Conservation (phyloP, 2,797 vertebrate genomes). For the Limosa lapponica region DNA sequence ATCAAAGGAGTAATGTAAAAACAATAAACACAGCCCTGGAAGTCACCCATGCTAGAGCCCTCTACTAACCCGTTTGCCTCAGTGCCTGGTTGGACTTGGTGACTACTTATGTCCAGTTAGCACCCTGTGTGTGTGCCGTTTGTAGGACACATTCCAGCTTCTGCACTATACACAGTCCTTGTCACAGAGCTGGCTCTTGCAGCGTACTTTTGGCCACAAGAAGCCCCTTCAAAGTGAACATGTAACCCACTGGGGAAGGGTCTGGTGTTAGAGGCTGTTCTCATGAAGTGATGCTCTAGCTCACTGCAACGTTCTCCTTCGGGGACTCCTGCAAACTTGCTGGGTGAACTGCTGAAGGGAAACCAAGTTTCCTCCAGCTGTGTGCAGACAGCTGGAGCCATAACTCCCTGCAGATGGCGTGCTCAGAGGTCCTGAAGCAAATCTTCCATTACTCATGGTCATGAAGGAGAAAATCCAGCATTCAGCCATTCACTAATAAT, state of each 20-base stretch:
- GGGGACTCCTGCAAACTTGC: background rate
- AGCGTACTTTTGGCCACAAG: background rate
- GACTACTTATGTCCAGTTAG: background rate
- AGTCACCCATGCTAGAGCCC: background rate
- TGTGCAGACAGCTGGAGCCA: background rate
- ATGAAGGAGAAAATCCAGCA: background rate
- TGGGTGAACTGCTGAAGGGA: background rate
- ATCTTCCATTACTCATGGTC: background rate
- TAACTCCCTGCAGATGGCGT: background rate
- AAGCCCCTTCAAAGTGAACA: background rate
- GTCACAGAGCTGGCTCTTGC: background rate
- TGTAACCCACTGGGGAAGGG: background rate
- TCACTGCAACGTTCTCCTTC: background rate
- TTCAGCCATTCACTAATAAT: background rate
- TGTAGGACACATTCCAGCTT: background rate
- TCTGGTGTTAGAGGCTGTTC: background rate
- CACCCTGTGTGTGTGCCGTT: background rate
- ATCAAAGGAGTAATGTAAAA: background rate
- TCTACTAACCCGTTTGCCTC: background rate
- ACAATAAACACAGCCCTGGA: background rate
- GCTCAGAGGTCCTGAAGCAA: background rate
- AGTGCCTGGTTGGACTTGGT: background rate
- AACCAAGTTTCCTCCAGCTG: fast-evolving
- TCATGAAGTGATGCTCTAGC: background rate
- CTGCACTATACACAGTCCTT: background rate